Base-by-base conservation (phyloP, 2,113 vertebrate species). In the Chrysemys picta region DNA sequence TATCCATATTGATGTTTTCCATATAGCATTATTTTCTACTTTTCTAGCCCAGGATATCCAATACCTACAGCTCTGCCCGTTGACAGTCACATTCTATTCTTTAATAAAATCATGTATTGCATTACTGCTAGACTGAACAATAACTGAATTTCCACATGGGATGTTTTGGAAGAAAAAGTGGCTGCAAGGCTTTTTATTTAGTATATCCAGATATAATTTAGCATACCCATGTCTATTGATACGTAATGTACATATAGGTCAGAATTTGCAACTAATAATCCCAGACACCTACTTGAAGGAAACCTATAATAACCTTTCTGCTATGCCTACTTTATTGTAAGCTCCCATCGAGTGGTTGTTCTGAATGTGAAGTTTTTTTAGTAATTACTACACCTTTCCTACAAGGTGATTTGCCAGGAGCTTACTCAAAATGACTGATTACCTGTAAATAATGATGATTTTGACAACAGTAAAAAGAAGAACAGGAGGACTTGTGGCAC, bases 1-100 rank as follows among this genome's bases (percentile, higher is more conserved):
- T 97, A 97, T 97, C 94, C 92, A 95, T 93, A 97, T 93, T 95
- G 97, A 97, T 97, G 96, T 97, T 96, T 94, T 76, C 80, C 1
- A 0, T 95, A 82, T 42, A 95, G 84, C 93, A 94, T 97, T 96
- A 95, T 97, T 97, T 97, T 97, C 27, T 83, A 93, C 86, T 95
- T 92, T 97, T 89, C 53, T 87, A 97, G 91, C 80, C 91, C 47
- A 91, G 91, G 93, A 90, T 89, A 93, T 89, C 87, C 95, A 95
- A 96, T 97, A 84, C 80, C 88, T 78, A 86, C 84, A 29, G 21
- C 75, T 91, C 78, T 91, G 83, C 85, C 87, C 91, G 86, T 89
- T 95, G 91, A 96, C 95, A 96, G 96, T 89, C 93, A 87, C 76
- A 94, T 95, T 95, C 2, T 6, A 92, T 93, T 97, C 83, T 93